A percentile compares a stretch with the other conserved stretches of the same genome.
Conservation (phyloP, 2,113 vertebrate genomes). For the Tamias sibiricus region DNA sequence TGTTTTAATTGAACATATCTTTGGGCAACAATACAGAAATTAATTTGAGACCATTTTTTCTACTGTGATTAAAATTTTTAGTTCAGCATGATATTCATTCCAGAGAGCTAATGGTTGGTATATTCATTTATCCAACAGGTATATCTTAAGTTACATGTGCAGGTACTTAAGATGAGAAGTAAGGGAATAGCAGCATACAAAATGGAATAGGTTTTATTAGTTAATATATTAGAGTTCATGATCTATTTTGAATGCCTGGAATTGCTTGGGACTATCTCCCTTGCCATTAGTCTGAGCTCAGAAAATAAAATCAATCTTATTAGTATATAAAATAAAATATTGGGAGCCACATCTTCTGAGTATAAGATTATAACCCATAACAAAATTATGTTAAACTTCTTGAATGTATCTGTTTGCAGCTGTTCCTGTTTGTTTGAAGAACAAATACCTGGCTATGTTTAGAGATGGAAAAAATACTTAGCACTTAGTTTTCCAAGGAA, state of each 20-base stretch:
- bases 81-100: background rate
- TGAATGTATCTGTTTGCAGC: constrained; percentile 30
- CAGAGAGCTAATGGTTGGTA: background rate
- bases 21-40: constrained; percentile 33
- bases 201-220: background rate
- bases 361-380: constrained; percentile 12
- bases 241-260: constrained; percentile 37
- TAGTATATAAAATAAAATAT: constrained; percentile 45
- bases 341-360: background rate
- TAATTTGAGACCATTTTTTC: background rate
- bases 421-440: constrained; percentile 23
- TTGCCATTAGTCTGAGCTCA: constrained; percentile 34
- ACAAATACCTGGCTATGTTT: constrained; percentile 34
- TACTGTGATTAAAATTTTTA: constrained; percentile 53
- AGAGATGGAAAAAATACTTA: constrained; percentile 4
- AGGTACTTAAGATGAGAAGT: background rate
- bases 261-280: constrained; percentile 18
- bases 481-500: background rate
- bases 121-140: background rate
- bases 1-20: constrained; percentile 46
- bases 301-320: constrained; percentile 66
- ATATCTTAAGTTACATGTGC: background rate
- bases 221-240: background rate
- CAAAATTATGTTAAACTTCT: constrained; percentile 49
- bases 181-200: background rate